Percentiles rank a stretch among this genome's conserved stretches.
phyloP scores from a whole-genome alignment of 2,797 vertebrate species.

The Myioborus melanocephalus region DNA sequence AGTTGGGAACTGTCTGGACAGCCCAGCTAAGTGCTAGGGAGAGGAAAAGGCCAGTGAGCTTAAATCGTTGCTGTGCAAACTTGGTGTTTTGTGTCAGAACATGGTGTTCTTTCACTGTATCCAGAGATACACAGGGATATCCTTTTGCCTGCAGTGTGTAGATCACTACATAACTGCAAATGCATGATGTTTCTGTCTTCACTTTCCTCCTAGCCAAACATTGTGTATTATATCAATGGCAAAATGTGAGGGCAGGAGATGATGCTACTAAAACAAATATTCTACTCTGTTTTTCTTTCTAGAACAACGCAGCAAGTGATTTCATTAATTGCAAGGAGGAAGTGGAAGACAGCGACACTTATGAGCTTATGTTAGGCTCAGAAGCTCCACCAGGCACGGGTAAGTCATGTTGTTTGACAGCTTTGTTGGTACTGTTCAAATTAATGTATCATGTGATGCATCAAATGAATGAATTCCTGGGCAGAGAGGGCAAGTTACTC shows the following conservation, averaged over 20 bases:
- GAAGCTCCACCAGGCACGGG: background rate
- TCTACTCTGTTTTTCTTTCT: constrained; percentile 7
- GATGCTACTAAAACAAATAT: background rate
- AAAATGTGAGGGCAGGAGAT: background rate
- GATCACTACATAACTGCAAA: background rate
- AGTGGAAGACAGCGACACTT: constrained; percentile 3
- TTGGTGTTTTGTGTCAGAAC: background rate
- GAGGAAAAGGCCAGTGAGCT: background rate
- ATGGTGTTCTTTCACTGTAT: background rate
- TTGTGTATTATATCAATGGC: background rate
- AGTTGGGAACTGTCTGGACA: background rate
- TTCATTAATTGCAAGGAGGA: background rate
- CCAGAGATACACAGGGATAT: accelerated
- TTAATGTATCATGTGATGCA: background rate
- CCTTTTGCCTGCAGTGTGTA: background rate
- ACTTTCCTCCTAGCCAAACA: background rate
- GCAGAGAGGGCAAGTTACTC: background rate
- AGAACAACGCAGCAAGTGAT: constrained; percentile 38
- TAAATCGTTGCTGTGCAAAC: background rate
- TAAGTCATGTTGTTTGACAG: constrained; percentile 42
- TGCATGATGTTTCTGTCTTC: background rate
- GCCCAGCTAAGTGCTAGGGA: background rate
- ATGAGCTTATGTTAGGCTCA: background rate
- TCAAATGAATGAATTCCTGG: background rate
- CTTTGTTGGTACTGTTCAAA: background rate